A percentile compares a stretch with the other conserved stretches of the same genome.
phyloP scores from a whole-genome alignment of 2,888 invertebrate species.

The Octodonta nipae region DNA sequence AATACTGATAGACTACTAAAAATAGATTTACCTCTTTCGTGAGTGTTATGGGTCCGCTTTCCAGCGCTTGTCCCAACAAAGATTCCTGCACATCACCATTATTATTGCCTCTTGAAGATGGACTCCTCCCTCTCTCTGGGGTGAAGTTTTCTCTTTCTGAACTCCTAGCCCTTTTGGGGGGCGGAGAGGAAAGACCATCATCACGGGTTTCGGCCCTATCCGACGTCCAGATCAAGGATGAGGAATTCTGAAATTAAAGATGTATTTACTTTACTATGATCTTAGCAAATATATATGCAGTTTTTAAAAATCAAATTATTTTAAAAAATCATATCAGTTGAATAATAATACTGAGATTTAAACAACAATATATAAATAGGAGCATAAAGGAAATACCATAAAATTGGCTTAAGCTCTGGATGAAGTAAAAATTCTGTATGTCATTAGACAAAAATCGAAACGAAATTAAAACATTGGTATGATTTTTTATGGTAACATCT shows the following conservation, averaged over 20 bases:
- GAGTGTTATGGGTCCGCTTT: slow-evolving; percentile 55
- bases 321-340: too few relatives aligned
- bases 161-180: slow-evolving; percentile 57
- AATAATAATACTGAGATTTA: too few relatives aligned
- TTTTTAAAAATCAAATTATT: too few relatives aligned
- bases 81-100: slow-evolving; percentile 53
- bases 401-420: too few relatives aligned
- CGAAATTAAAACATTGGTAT: too few relatives aligned
- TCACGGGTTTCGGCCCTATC: slow-evolving; percentile 21
- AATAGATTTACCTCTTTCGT: slow-evolving; percentile 35
- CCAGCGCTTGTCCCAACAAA: slow-evolving; percentile 62
- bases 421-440: too few relatives aligned
- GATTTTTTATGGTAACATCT: too few relatives aligned
- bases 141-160: slow-evolving; percentile 38
- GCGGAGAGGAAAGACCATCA: slow-evolving; percentile 50
- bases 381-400: too few relatives aligned
- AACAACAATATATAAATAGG: too few relatives aligned
- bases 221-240: slow-evolving; percentile 47
- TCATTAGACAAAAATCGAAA: too few relatives aligned
- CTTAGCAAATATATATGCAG: too few relatives aligned
- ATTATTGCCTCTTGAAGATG: slow-evolving; percentile 34
- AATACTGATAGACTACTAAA: background rate
- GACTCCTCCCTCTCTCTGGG: slow-evolving; percentile 42
- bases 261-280: slow-evolving; percentile 4
- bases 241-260: slow-evolving; percentile 38